Conservation (phyloP, 1,140 invertebrate species). For the Wiebesia pumilae region DNA sequence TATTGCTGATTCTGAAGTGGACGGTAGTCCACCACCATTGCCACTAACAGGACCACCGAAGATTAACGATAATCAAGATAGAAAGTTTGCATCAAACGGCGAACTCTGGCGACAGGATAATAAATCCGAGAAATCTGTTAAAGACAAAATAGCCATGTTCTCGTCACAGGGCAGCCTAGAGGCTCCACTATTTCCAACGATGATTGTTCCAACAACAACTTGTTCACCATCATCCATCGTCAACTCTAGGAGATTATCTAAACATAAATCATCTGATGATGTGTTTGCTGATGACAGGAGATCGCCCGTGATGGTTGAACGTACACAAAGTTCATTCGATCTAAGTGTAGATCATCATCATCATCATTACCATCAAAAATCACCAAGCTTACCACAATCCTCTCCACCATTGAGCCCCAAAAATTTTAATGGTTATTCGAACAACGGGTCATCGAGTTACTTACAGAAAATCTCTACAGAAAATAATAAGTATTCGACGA, state of each 20-base stretch:
- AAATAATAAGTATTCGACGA: not conserved
- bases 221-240: slow-evolving; percentile 47
- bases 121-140: slow-evolving; percentile 85
- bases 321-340: slow-evolving; percentile 70
- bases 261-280: slow-evolving; percentile 77
- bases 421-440: slow-evolving; percentile 24
- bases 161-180: slow-evolving; percentile 74
- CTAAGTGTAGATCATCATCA: slow-evolving; percentile 58
- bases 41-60: slow-evolving; percentile 70
- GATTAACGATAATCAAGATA: slow-evolving; percentile 51
- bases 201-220: slow-evolving; percentile 54
- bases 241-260: slow-evolving; percentile 61
- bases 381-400: slow-evolving; percentile 56
- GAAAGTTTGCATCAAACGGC: slow-evolving; percentile 64
- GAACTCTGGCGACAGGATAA: slow-evolving; percentile 80
- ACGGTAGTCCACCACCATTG: slow-evolving; percentile 66
- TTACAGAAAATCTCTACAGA: not conserved
- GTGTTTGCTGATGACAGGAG: slow-evolving; percentile 68
- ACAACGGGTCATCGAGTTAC: not conserved
- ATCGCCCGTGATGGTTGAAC: slow-evolving; percentile 56
- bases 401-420: slow-evolving; percentile 48
- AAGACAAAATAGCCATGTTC: slow-evolving; percentile 93
- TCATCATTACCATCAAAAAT: slow-evolving; percentile 53
- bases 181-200: slow-evolving; percentile 62
- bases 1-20: slow-evolving; percentile 5